phyloP scores from a whole-genome alignment of 2,113 vertebrate species.

The Oreochromis spilurus region DNA sequence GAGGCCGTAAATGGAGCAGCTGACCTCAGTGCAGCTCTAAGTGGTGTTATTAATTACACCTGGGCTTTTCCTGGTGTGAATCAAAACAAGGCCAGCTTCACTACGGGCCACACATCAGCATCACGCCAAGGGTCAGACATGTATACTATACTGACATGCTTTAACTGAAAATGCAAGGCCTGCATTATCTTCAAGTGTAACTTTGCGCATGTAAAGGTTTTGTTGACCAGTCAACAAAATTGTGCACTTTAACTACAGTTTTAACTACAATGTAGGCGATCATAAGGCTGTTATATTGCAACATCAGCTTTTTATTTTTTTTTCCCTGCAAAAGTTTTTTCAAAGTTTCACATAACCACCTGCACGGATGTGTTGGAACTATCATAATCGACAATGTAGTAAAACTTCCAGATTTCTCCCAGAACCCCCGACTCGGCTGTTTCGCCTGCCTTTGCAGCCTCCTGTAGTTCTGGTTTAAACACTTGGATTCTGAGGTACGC shows the following conservation, averaged over 20 bases:
- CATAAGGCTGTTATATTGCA: not conserved
- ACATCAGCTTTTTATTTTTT: not conserved
- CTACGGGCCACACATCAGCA: not conserved
- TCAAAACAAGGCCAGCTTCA: not conserved
- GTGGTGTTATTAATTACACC: not conserved
- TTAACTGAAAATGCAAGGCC: not conserved
- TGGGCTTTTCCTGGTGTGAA: not conserved
- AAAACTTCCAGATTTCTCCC: not conserved
- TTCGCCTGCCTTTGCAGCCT: not conserved
- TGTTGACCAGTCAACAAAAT: not conserved
- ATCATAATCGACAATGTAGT: not conserved
- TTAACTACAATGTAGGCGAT: not conserved
- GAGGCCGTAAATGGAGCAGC: not conserved
- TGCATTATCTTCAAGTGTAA: not conserved
- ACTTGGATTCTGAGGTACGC: accelerated
- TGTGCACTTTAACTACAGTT: not conserved
- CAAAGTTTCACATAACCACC: not conserved
- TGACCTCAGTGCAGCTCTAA: not conserved
- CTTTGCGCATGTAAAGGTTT: not conserved
- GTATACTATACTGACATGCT: not conserved
- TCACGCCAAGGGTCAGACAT: not conserved
- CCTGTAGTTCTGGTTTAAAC: not conserved
- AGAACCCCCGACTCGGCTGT: not conserved
- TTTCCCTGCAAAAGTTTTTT: not conserved
- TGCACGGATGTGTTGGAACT: not conserved